These are phyloP conservation scores for Caenorhabditis tropicalis DNA, from an alignment of 1,140 invertebrate species.

Conservation along the genomic window DNA sequence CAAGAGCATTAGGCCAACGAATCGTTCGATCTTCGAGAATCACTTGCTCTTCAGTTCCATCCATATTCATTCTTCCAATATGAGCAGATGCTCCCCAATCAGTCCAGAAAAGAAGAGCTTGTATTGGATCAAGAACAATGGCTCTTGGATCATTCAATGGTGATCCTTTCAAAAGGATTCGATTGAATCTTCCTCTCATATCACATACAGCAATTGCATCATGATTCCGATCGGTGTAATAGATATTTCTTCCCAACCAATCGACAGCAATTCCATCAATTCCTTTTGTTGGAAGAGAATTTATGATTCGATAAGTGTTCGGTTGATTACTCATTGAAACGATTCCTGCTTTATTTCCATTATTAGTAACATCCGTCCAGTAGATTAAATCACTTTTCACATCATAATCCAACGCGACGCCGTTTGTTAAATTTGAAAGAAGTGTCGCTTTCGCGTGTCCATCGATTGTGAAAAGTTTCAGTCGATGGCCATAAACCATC, in stretches of 20 bases:
- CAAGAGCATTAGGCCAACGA: slow-evolving; percentile 77
- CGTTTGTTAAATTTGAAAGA: slow-evolving; percentile 52
- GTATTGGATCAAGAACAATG: slow-evolving; percentile 79
- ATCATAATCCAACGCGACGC: slow-evolving; percentile 55
- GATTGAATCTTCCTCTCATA: slow-evolving; percentile 75
- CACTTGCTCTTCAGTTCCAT: slow-evolving; percentile 73
- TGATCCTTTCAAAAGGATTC: slow-evolving; percentile 75
- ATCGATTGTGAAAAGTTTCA: slow-evolving; percentile 46
- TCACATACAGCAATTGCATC: slow-evolving; percentile 77
- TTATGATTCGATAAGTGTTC: slow-evolving; percentile 1
- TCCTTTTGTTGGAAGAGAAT: slow-evolving; percentile 75
- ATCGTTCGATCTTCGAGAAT: slow-evolving; percentile 72
- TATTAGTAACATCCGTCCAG: slow-evolving; percentile 55
- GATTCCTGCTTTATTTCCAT: slow-evolving; percentile 35
- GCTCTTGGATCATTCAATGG: slow-evolving; percentile 77
- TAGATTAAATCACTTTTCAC: slow-evolving; percentile 36
- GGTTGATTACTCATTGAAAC: slow-evolving; percentile 31
- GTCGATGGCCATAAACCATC: slow-evolving; percentile 40
- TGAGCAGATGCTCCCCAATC: slow-evolving; percentile 72
- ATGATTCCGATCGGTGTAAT: slow-evolving; percentile 81
- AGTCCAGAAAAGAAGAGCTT: slow-evolving; percentile 75
- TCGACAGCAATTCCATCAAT: slow-evolving; percentile 83
- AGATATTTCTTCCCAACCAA: slow-evolving; percentile 83
- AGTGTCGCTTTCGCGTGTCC: slow-evolving; percentile 47
- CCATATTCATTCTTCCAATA: slow-evolving; percentile 76